A percentile compares a stretch with the other conserved stretches of the same genome.
Conservation (phyloP, 2,113 vertebrate species). For the Macroglossus sobrinus region DNA sequence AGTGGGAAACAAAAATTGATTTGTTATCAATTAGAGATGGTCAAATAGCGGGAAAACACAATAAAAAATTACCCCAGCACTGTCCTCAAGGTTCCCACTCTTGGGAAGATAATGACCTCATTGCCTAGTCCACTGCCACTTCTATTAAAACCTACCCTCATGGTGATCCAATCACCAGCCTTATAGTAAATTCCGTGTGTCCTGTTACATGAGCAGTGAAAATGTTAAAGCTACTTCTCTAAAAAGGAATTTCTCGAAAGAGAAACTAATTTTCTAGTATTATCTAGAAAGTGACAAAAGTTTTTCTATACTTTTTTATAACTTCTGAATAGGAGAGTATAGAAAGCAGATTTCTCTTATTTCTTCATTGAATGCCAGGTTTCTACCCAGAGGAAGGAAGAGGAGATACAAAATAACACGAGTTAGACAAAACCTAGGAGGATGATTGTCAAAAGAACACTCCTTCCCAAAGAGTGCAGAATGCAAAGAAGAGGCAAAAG, state of each 20-base stretch:
- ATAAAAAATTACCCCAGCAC: neutral
- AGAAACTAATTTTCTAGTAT: neutral
- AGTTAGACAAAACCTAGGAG: neutral
- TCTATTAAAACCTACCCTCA: neutral
- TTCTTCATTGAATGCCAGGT: neutral
- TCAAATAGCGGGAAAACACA: neutral
- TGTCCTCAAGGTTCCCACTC: neutral
- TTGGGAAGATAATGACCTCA: neutral
- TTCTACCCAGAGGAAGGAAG: neutral
- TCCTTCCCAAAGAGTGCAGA: neutral
- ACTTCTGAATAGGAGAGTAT: neutral
- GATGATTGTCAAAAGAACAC: neutral
- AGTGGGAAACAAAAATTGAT: neutral
- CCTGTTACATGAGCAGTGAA: neutral
- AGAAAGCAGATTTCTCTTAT: neutral
- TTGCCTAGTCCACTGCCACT: neutral
- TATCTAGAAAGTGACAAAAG: neutral
- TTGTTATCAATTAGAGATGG: neutral
- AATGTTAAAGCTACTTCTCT: neutral
- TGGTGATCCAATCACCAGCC: neutral
- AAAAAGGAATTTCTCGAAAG: neutral
- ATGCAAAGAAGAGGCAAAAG: neutral
- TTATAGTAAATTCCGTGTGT: neutral
- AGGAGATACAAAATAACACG: neutral
- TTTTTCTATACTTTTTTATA: neutral